phyloP scores from a whole-genome alignment of 1,140 invertebrate genomes.

The Bombus difficillimus region DNA sequence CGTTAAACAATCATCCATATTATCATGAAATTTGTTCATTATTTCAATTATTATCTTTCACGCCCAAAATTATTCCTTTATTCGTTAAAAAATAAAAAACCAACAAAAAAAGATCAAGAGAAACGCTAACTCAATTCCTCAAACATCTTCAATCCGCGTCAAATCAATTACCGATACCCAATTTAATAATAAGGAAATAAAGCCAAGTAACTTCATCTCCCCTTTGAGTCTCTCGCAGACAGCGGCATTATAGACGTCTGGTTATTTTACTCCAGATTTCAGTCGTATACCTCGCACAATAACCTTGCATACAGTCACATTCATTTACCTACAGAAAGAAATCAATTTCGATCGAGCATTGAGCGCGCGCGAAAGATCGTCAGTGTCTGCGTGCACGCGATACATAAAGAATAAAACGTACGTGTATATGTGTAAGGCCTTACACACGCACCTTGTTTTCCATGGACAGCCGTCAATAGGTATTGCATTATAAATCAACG shows the following conservation, averaged over 20 bases:
- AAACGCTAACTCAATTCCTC: not conserved
- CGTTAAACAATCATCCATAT: no score
- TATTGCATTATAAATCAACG: slow-evolving; percentile 40
- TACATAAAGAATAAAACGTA: not conserved
- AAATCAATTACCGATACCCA: not conserved
- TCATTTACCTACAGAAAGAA: not conserved
- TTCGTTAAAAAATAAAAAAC: no score
- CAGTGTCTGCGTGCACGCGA: not conserved
- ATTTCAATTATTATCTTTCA: no score
- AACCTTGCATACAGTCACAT: not conserved
- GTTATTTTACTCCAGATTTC: not conserved
- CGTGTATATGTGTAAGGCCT: not conserved
- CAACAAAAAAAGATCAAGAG: no score
- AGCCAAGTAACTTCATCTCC: no score
- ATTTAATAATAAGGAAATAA: no score
- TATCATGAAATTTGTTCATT: no score
- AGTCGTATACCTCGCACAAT: not conserved
- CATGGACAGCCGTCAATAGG: slow-evolving; percentile 37
- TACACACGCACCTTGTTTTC: slow-evolving; percentile 32
- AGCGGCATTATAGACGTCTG: not conserved
- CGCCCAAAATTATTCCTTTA: no score
- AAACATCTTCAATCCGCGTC: not conserved
- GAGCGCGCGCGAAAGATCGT: not conserved
- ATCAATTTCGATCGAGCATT: not conserved
- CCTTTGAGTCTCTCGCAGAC: not conserved